phyloP scores from a whole-genome alignment of 2,797 vertebrate species.

The Pempheris klunzingeri region DNA sequence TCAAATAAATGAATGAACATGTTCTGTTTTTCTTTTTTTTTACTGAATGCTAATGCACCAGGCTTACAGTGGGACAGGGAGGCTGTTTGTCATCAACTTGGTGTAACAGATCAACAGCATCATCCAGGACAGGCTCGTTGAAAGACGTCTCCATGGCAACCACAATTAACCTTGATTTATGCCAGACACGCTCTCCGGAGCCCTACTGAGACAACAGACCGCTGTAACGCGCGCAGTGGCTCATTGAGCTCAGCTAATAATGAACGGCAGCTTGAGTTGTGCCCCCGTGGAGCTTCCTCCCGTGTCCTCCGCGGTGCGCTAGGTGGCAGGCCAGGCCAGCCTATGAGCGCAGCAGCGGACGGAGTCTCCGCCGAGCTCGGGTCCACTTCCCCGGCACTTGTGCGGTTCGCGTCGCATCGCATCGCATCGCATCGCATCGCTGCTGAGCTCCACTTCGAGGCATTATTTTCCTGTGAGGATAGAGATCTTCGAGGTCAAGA shows the following conservation, averaged over 20 bases:
- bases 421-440: no score
- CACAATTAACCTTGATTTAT: slow-evolving; percentile 52
- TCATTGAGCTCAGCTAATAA: slow-evolving; percentile 40
- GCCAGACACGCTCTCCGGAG: slow-evolving; percentile 28
- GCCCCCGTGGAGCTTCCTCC: no score
- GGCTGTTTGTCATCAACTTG: neutral
- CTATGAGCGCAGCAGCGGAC: neutral
- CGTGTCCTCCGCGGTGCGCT: no score
- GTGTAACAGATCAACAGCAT: slow-evolving; percentile 2
- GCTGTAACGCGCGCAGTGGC: slow-evolving; percentile 34
- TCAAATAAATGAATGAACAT: slow-evolving; percentile 4
- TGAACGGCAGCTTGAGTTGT: neutral
- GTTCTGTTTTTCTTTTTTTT: neutral
- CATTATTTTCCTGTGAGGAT: slow-evolving; percentile 24
- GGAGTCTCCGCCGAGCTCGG: no score
- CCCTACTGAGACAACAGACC: slow-evolving; percentile 28
- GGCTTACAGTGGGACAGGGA: neutral
- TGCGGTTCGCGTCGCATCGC: slow-evolving; percentile 14
- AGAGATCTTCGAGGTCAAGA: slow-evolving; percentile 40
- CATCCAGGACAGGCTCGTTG: neutral
- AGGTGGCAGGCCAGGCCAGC: slow-evolving; percentile 67
- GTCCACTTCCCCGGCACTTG: slow-evolving; percentile 23
- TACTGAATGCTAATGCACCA: neutral
- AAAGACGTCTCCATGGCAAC: slow-evolving; percentile 44
- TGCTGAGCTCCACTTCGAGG: slow-evolving; percentile 26